Percentiles rank a stretch among this genome's conserved stretches.
Evolutionary conservation across 2,113 vertebrate species (phyloP).

Genomic region (Mixornis gularis): DNA sequence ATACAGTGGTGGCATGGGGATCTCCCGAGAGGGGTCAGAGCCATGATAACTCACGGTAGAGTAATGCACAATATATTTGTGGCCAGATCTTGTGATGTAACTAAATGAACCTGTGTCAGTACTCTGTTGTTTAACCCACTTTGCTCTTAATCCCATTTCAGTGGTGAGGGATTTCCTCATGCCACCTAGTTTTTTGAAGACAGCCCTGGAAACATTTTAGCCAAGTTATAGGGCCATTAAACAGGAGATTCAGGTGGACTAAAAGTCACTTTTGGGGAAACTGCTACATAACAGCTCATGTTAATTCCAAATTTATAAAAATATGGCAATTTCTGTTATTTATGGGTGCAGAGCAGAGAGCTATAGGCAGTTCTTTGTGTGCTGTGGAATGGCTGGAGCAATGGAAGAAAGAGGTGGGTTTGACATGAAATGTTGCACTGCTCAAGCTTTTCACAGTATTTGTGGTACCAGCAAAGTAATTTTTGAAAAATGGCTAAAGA

Average conservation of each 20-base stretch:
- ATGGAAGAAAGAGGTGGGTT: slow-evolving; percentile 7
- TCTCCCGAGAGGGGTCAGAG: slow-evolving; percentile 78
- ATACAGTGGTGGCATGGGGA: slow-evolving; percentile 81
- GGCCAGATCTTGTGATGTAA: slow-evolving; percentile 72
- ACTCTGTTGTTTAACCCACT: slow-evolving; percentile 44
- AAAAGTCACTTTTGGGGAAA: slow-evolving; percentile 6
- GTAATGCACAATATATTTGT: slow-evolving; percentile 71
- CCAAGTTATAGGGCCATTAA: not conserved
- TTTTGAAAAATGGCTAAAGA: slow-evolving; percentile 43
- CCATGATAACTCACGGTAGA: slow-evolving; percentile 76
- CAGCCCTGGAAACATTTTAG: not conserved
- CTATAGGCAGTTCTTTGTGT: slow-evolving; percentile 59
- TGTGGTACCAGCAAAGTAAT: slow-evolving; percentile 13
- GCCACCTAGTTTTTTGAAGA: not conserved
- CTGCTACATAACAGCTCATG: not conserved
- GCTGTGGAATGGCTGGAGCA: slow-evolving; percentile 13
- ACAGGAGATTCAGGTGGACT: not conserved
- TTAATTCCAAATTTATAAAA: slow-evolving; percentile 42
- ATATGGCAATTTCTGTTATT: slow-evolving; percentile 54
- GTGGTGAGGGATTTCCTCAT: not conserved
- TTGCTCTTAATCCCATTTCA: slow-evolving; percentile 12
- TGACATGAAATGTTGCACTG: slow-evolving; percentile 42
- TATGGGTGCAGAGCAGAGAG: slow-evolving; percentile 35
- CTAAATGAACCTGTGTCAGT: slow-evolving; percentile 53
- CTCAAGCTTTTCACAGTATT: not conserved